Evolutionary conservation across 2,888 invertebrate species (phyloP).

Genomic region (Apoda limacodes): DNA sequence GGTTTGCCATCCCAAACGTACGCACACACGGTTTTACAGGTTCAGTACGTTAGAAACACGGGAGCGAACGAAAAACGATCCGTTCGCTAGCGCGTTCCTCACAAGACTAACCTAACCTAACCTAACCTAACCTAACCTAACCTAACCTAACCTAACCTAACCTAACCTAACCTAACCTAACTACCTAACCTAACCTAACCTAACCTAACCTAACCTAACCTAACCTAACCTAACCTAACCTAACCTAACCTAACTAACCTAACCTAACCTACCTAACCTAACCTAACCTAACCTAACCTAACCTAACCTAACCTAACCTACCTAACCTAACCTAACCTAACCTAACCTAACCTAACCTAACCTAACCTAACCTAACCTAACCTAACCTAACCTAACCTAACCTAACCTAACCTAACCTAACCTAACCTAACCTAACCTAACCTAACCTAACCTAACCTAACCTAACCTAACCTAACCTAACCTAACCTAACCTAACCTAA

Average conservation of each 20-base stretch:
- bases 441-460: slow-evolving; percentile 7
- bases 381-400: slow-evolving; percentile 9
- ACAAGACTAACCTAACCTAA: slow-evolving; percentile 23
- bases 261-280: slow-evolving; percentile 22
- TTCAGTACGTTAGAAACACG: too few species aligned
- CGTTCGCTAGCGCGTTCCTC: too few species aligned
- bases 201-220: slow-evolving; percentile 23
- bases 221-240: slow-evolving; percentile 23
- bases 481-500: slow-evolving; percentile 11
- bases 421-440: slow-evolving; percentile 9
- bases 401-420: slow-evolving; percentile 12
- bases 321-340: slow-evolving; percentile 24
- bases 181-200: slow-evolving; percentile 19
- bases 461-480: slow-evolving; percentile 9
- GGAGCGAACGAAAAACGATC: too few species aligned
- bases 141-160: slow-evolving; percentile 23
- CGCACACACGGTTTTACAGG: too few species aligned
- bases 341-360: slow-evolving; percentile 11
- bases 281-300: slow-evolving; percentile 23
- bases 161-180: slow-evolving; percentile 24
- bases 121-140: slow-evolving; percentile 25
- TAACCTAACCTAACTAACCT: slow-evolving; percentile 22
- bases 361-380: slow-evolving; percentile 11
- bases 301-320: slow-evolving; percentile 23
- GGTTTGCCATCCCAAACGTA: too few species aligned